Base-by-base conservation (phyloP, 2,888 invertebrate species). In the Uloborus plumipes region DNA sequence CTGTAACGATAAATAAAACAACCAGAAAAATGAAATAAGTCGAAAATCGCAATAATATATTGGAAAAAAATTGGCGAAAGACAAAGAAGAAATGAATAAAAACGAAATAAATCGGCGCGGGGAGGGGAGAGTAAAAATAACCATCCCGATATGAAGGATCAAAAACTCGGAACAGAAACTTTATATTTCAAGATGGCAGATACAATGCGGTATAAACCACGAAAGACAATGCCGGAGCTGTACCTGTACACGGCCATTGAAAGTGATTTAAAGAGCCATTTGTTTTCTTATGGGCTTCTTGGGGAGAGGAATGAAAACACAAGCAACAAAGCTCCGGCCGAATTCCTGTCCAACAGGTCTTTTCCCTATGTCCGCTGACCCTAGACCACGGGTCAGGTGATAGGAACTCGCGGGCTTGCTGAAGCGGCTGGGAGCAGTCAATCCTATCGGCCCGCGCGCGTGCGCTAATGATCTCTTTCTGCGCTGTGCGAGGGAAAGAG, bases 271-370 rank as follows among this genome's bases (percentile, higher is more conserved):
- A 58, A 70, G 74, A 74, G 69, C 74, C 65, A 81, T 81, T 81
- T 81, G 80, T 81, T 79, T 61, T 71, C 39, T 39, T 39, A 39
- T 39, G 39, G 39, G 39, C 39, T 39, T 64, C 64, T 64, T 58
- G 55, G 31, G 62, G 20, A 9, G 13, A 47, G 47, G 11, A 62
- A 49, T 49, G 50, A 64, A 39, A 61, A 49, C 47, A 59, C 47
- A 71, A 18, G 58, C 18, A 59, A 39, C n/a, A 47, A 71, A 81
- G 74, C 75, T 81, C 74, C 69, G 80, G 80, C 74, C 80, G 70
- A 81, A 81, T 81, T 81, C 80, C 74, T 67, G 70, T 64, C 80
- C 80, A 70, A 81, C 80, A 81, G 74, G 80, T 81, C 80, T 81
- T 55, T 61, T 64, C 58, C 80, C 74, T 70, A 62, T 81, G 80